Conservation (phyloP, 2,888 invertebrate species). For the Podabrus alpinus region DNA sequence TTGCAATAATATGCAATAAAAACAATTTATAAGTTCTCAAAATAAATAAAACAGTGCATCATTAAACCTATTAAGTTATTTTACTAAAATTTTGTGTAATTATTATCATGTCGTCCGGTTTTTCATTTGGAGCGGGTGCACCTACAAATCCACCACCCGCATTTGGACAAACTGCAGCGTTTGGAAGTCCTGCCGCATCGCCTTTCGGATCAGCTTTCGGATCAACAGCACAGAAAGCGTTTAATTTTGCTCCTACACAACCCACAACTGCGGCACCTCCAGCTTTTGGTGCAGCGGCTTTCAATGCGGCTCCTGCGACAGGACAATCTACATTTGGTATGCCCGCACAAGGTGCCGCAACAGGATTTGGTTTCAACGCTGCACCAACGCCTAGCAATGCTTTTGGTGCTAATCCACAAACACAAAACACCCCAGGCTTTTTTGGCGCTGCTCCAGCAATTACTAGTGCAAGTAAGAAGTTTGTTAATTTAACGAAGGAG, state of each 20-base stretch:
- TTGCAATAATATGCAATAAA: background rate
- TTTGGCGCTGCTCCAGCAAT: background rate
- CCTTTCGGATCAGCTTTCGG: background rate
- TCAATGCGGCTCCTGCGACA: background rate
- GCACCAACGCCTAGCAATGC: background rate
- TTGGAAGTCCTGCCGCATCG: background rate
- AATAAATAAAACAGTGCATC: no score
- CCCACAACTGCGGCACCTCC: background rate
- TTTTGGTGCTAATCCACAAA: background rate
- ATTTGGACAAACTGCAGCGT: background rate
- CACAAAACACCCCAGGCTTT: background rate
- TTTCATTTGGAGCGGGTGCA: constrained; percentile 39
- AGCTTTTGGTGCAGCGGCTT: constrained; percentile 6
- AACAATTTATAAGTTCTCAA: no score
- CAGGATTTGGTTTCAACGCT: constrained; percentile 1
- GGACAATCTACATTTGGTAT: constrained; percentile 6
- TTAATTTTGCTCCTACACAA: background rate
- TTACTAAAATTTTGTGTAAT: background rate
- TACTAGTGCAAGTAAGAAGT: background rate
- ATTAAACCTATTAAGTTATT: background rate
- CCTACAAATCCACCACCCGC: background rate
- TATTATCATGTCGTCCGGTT: constrained; percentile 13
- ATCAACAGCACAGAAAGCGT: background rate
- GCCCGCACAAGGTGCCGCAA: background rate
- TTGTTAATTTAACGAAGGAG: background rate